Evolutionary conservation across 1,140 invertebrate genomes (phyloP).

Genomic region (Harpegnathos saltator): DNA sequence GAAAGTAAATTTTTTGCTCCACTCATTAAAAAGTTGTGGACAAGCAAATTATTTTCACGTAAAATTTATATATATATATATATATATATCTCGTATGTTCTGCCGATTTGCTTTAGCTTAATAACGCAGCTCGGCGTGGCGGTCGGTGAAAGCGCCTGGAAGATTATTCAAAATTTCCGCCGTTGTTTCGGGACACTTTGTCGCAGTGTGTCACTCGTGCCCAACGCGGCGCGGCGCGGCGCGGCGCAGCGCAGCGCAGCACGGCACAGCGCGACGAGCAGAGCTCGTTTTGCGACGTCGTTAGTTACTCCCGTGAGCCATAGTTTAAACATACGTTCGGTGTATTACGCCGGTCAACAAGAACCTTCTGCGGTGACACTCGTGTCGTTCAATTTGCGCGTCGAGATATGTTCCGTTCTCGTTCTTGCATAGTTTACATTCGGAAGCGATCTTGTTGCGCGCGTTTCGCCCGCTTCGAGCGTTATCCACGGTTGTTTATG

Average conservation of each 20-base stretch:
- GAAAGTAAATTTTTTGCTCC: too few species aligned
- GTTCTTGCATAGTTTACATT: not conserved
- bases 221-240: not conserved
- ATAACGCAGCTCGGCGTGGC: too few species aligned
- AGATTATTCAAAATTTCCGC: constrained; percentile 17
- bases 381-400: not conserved
- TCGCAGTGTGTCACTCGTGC: not conserved
- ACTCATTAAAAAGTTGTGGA: too few species aligned
- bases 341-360: not conserved
- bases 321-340: not conserved
- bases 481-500: too few species aligned
- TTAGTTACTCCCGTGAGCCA: not conserved
- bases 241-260: too few species aligned
- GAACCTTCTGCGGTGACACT: not conserved
- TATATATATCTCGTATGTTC: too few species aligned
- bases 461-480: not conserved
- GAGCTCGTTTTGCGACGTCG: not conserved
- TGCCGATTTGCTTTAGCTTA: too few species aligned
- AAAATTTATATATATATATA: too few species aligned
- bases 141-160: too few species aligned
- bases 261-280: too few species aligned
- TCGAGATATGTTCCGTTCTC: not conserved
- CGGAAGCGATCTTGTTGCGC: not conserved
- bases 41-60: too few species aligned
- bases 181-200: not conserved